Base-by-base conservation (phyloP, 2,113 vertebrate genomes). In the Bettongia penicillata region DNA sequence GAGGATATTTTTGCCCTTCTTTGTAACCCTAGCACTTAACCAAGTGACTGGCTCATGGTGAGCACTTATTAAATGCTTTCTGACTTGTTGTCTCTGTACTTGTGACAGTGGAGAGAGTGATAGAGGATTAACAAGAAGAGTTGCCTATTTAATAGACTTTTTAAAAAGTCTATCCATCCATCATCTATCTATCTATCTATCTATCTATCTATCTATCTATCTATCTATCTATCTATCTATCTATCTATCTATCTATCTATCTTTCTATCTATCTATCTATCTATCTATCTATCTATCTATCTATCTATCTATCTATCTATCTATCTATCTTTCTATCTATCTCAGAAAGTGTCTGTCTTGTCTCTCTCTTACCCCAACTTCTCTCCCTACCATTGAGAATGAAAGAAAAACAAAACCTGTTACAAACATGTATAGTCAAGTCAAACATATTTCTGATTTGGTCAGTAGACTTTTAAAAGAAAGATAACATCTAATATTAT, bases 251-350 rank as follows among this genome's bases (percentile, higher is more conserved):
- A 55, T 93, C 84, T 53, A 90, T 93, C 84, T 93, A 90, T 93
- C 84, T 53, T 24, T 93, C 93, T 90, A 90, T 90, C 93, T 90
- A 90, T 93, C 93, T 90, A 93, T 93, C 93, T 90, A 93, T 93
- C 93, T 92, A 92, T 94, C 94, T 92, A 91, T 94, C 94, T 68
- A 91, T 92, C 94, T 92, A 91, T 94, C 94, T 92, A 92, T 94
- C 94, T 92, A 91, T 94, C 94, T 92, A 91, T 68, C 90, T 57
- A 91, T 94, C 43, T 68, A 57, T 28, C 25, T 28, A 28, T 57
- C 55, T 28, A 28, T 57, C 55, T 28, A 26, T 57, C 55, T 28
- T 9, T 57, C 25, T 28, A 26, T 57, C 55, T 57, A 57, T 57
- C 24, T 53, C 50, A 96, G 52, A 49, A 57, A 25, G 50, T 50